Base-by-base conservation (phyloP, 2,113 vertebrate genomes). In the Pterocles burchelli region DNA sequence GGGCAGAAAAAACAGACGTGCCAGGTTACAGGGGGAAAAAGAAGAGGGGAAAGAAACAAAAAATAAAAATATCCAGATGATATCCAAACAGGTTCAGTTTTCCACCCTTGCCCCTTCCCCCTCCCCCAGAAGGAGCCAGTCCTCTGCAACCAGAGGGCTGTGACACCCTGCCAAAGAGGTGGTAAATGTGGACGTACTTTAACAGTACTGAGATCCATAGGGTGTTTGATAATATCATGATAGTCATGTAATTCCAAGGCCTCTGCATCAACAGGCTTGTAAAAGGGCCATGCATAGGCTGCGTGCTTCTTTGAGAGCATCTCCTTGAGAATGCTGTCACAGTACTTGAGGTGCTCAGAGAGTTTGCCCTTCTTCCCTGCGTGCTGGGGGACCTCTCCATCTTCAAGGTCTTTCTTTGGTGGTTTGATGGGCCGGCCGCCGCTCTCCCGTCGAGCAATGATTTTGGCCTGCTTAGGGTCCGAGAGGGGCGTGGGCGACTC, bases 151-250 rank as follows among this genome's bases (percentile, higher is more conserved):
- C 88, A 96, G 95, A 96, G 88, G 61, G 57, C 76, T 61, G 68
- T 7, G 31, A 81, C 57, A 73, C 85, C 79, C 88, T 66, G 85
- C 61, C 48, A 85, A 63, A 90, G 71, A 95, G 90, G 80, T 75
- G 94, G 67, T 49, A 92, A 96, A 92, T 0, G 94, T 38, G 54
- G 84, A 92, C 98, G 4, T 97, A 99, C 99, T 98, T 99, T 99
- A 62, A 99, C 98, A 46, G 99, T 99, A 97, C 99, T 98, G 95
- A 99, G 99, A 96, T 99, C 99, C 99, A 99, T 99, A 36, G 99
- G 99, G 97, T 99, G 98, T 97, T 99, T 99, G 98, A 99, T 99
- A 97, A 99, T 99, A 82, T 99, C 98, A 0, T 99, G 99, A 97
- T 99, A 99, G 95, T 99, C 99, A 6, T 99, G 99, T 49, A 99